A percentile compares a stretch with the other conserved stretches of the same genome.
phyloP scores from a whole-genome alignment of 2,113 vertebrate genomes.

The Phalacrocorax pelagicus region DNA sequence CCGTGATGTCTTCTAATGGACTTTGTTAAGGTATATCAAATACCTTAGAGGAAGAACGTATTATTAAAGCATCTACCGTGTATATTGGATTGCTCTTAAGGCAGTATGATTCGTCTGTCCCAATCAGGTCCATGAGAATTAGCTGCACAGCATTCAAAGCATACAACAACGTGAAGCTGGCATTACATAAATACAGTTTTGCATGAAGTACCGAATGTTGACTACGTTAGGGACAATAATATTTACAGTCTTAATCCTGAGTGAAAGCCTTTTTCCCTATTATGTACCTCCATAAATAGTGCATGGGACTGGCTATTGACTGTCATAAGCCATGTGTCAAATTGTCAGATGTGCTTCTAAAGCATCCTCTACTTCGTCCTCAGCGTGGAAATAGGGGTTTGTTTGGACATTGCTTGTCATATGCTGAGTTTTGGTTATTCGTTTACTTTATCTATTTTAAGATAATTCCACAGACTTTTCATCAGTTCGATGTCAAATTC shows the following conservation, averaged over 20 bases:
- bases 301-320: conserved; percentile 40
- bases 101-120: not conserved
- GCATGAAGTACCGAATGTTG: not conserved
- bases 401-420: not conserved
- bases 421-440: not conserved
- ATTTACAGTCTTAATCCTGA: not conserved
- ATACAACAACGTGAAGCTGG: not conserved
- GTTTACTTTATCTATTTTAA: not conserved
- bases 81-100: not conserved
- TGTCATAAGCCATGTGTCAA: conserved; percentile 17
- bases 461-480: not conserved
- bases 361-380: not conserved
- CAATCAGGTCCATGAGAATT: not conserved
- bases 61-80: not conserved
- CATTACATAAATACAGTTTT: conserved; percentile 44
- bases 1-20: not conserved
- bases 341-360: not conserved
- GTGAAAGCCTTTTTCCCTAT: conserved; percentile 25
- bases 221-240: not conserved
- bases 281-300: conserved; percentile 42
- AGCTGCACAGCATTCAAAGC: not conserved
- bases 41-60: not conserved
- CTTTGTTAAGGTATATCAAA: not conserved
- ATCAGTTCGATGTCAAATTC: not conserved
- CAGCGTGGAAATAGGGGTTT: not conserved